These are phyloP conservation scores for Scalopus aquaticus DNA, from an alignment of 2,113 vertebrate genomes.

Conservation along the genomic window DNA sequence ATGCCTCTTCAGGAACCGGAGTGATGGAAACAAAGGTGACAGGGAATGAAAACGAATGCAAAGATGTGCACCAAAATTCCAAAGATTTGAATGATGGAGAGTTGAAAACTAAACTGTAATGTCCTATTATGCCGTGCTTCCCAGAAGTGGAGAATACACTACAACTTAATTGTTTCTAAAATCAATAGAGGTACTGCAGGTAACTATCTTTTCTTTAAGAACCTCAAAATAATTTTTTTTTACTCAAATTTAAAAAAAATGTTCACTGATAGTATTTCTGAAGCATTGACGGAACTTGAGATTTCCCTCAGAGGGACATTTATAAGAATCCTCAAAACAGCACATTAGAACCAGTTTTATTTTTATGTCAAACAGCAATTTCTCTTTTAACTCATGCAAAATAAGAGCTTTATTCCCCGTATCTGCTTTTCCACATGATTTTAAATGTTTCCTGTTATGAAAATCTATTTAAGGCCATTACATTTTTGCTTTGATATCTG, in stretches of 20 bases:
- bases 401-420: neutral
- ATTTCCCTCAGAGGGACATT: neutral
- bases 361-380: conserved; percentile 16
- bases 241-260: neutral
- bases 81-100: conserved; percentile 4
- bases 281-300: neutral
- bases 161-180: neutral
- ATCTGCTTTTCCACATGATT: neutral
- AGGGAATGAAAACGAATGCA: conserved; percentile 16
- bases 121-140: neutral
- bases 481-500: neutral
- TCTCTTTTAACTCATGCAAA: neutral
- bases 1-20: neutral
- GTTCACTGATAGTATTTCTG: neutral
- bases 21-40: neutral
- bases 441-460: neutral
- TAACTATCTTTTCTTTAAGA: conserved; percentile 14
- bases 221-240: neutral
- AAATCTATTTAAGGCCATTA: neutral
- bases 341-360: neutral
- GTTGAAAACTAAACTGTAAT: conserved; percentile 67
- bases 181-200: conserved; percentile 22
- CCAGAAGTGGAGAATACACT: neutral
- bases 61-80: conserved; percentile 4
- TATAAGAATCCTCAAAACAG: neutral